Percentiles rank a stretch among this genome's conserved stretches.
Conservation (phyloP, 2,113 vertebrate genomes). For the Steatornis caripensis region DNA sequence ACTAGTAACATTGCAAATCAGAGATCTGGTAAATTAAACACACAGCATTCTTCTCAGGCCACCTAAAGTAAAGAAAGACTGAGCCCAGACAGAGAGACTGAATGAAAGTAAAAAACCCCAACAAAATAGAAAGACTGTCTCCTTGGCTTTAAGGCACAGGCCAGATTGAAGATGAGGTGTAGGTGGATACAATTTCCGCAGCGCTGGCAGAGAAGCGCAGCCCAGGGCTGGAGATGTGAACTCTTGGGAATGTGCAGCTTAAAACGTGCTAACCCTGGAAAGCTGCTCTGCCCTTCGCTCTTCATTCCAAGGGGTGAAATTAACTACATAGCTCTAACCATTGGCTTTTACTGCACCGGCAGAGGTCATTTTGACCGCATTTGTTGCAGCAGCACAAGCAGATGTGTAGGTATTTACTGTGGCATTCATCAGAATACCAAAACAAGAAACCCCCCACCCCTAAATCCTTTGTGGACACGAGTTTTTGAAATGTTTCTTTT, state of each 20-base stretch:
- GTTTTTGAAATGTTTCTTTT: background rate
- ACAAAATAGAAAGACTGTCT: background rate
- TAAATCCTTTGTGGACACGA: background rate
- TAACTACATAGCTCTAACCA: background rate
- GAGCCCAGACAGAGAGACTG: background rate
- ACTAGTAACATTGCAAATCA: background rate
- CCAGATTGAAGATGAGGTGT: background rate
- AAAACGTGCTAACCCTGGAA: background rate
- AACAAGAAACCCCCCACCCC: no score
- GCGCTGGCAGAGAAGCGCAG: background rate
- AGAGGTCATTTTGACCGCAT: background rate
- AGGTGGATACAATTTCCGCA: background rate
- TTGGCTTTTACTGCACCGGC: background rate
- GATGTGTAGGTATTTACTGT: background rate
- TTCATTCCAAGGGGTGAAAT: background rate
- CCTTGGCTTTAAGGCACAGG: background rate
- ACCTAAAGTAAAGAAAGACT: background rate
- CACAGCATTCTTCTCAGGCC: background rate
- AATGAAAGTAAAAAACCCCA: background rate
- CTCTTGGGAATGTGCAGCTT: background rate
- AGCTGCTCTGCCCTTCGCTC: background rate
- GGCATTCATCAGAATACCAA: background rate
- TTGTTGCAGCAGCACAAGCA: background rate
- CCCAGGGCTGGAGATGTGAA: background rate
- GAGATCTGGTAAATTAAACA: background rate